These are phyloP conservation scores for Struthio camelus DNA, from an alignment of 2,113 vertebrate species.

Conservation along the genomic window DNA sequence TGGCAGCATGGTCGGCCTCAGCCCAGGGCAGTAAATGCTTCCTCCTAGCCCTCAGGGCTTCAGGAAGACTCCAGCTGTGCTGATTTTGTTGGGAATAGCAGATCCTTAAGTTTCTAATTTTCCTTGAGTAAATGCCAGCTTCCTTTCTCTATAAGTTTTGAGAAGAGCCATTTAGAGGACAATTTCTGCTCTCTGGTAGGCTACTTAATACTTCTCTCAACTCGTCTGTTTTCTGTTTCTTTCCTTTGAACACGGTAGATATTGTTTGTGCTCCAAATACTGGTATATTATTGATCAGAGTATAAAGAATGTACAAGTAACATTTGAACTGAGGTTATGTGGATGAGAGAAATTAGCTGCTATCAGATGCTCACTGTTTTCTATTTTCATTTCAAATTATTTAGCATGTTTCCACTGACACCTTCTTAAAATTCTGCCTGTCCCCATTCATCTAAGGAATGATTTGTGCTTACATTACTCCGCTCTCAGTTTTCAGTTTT, in stretches of 20 bases:
- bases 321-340: not conserved
- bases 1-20: not conserved
- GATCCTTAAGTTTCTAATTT: not conserved
- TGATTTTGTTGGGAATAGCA: not conserved
- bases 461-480: not conserved
- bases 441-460: not conserved
- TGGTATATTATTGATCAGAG: slow-evolving; percentile 64
- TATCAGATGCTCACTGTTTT: not conserved
- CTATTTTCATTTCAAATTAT: slow-evolving; percentile 10
- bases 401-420: not conserved
- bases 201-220: not conserved
- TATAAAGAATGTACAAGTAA: slow-evolving; percentile 13
- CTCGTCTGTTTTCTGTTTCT: not conserved
- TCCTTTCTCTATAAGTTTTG: not conserved
- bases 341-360: slow-evolving; percentile 1
- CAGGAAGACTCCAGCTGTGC: not conserved
- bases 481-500: not conserved
- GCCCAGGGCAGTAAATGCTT: not conserved
- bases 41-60: not conserved
- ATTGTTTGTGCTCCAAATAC: slow-evolving; percentile 14
- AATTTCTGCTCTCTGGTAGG: not conserved
- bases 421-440: not conserved
- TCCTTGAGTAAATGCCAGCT: not conserved
- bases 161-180: not conserved
- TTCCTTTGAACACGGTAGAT: slow-evolving; percentile 5